Conservation (phyloP, 2,113 vertebrate genomes). For the Turdus rufiventris region DNA sequence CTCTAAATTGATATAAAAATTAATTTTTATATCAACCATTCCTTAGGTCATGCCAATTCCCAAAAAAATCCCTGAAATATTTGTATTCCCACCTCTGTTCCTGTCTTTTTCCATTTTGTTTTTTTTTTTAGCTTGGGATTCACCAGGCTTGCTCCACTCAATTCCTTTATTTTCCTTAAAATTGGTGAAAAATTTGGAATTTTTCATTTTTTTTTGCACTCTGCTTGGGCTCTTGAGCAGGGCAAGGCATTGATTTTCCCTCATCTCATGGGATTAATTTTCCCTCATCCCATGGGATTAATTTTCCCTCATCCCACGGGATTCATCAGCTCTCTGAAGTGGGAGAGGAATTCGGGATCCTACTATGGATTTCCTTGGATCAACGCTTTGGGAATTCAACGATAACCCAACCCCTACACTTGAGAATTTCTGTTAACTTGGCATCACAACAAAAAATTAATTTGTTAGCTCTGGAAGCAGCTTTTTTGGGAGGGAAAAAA, state of each 20-base stretch:
- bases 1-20: neutral
- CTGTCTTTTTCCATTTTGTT: neutral
- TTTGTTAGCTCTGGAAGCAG: constrained; percentile 26
- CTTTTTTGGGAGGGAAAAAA: neutral
- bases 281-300: neutral
- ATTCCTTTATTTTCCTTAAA: neutral
- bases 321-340: neutral
- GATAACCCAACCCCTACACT: neutral
- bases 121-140: neutral
- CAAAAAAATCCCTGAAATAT: neutral
- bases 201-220: neutral
- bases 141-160: rapidly evolving
- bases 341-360: neutral
- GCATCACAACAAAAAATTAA: neutral
- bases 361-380: neutral
- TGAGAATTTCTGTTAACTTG: neutral
- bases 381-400: neutral
- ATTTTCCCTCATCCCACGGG: neutral
- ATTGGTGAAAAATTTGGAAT: neutral
- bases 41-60: neutral
- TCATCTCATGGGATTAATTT: neutral
- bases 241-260: neutral
- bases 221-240: neutral
- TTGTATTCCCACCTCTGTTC: neutral
- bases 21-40: neutral